Evolutionary conservation across 1,140 invertebrate genomes (phyloP).

Genomic region (Pseudachorutes palmiensis): DNA sequence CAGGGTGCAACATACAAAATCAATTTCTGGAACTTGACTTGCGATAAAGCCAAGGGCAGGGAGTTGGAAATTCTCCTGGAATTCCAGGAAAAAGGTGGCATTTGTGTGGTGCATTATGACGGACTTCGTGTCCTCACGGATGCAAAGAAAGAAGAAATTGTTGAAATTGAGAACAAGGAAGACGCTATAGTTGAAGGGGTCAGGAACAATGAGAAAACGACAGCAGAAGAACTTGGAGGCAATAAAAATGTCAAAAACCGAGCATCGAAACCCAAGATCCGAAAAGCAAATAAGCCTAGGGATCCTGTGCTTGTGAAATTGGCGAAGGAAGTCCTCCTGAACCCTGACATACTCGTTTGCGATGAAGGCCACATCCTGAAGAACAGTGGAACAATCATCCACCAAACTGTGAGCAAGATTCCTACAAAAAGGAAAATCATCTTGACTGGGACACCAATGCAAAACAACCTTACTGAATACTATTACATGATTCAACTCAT

Average conservation of each 20-base stretch:
- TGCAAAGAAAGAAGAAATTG: not conserved
- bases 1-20: slow-evolving; percentile 50
- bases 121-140: slow-evolving; percentile 62
- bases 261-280: too few relatives aligned
- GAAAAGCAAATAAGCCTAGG: too few relatives aligned
- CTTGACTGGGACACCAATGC: slow-evolving; percentile 88
- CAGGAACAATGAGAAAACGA: not conserved
- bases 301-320: not conserved
- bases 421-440: slow-evolving; percentile 72
- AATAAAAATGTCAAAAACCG: not conserved
- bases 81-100: slow-evolving; percentile 60
- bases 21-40: slow-evolving; percentile 52
- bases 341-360: slow-evolving; percentile 79
- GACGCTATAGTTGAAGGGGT: not conserved
- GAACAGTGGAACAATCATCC: slow-evolving; percentile 74
- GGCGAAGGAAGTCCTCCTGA: slow-evolving; percentile 54
- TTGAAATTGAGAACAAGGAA: not conserved
- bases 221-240: not conserved
- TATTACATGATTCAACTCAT: slow-evolving; percentile 98
- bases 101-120: slow-evolving; percentile 90
- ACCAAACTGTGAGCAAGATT: slow-evolving; percentile 71
- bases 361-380: slow-evolving; percentile 91
- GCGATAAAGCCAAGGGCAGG: slow-evolving; percentile 54
- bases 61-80: slow-evolving; percentile 67
- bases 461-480: slow-evolving; percentile 94